phyloP scores from a whole-genome alignment of 2,113 vertebrate genomes.

The Etia nguti region DNA sequence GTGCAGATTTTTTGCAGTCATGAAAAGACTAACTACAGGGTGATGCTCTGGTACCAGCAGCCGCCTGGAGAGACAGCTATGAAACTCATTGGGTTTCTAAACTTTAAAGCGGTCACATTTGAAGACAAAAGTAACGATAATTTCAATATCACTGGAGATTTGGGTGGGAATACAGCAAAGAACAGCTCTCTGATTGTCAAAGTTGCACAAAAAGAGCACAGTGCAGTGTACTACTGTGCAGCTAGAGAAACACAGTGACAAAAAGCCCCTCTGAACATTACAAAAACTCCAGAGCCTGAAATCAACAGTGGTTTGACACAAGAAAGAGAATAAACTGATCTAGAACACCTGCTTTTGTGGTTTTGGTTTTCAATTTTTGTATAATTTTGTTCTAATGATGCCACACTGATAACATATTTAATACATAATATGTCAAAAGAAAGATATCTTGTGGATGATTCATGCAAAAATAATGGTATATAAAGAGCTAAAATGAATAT shows the following conservation, averaged over 20 bases:
- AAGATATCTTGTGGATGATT: fast-evolving
- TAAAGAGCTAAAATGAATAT: neutral
- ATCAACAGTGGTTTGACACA: neutral
- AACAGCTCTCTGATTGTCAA: fast-evolving
- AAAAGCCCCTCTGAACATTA: neutral
- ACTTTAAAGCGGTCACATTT: neutral
- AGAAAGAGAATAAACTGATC: neutral
- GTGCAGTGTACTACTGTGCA: neutral
- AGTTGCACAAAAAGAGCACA: fast-evolving
- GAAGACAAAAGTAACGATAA: fast-evolving
- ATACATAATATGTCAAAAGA: neutral
- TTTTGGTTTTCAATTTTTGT: fast-evolving
- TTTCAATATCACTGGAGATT: neutral
- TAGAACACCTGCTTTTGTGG: neutral
- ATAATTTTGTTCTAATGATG: neutral
- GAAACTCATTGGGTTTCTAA: neutral
- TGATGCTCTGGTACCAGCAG: neutral
- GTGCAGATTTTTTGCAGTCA: neutral
- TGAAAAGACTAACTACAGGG: fast-evolving
- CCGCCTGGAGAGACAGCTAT: fast-evolving
- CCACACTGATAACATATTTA: neutral
- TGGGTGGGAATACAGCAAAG: neutral
- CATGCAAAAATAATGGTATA: neutral
- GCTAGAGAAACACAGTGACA: neutral
- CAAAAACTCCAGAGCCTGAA: neutral